Conservation (phyloP, 2,888 invertebrate species). For the Trisateles emortualis region DNA sequence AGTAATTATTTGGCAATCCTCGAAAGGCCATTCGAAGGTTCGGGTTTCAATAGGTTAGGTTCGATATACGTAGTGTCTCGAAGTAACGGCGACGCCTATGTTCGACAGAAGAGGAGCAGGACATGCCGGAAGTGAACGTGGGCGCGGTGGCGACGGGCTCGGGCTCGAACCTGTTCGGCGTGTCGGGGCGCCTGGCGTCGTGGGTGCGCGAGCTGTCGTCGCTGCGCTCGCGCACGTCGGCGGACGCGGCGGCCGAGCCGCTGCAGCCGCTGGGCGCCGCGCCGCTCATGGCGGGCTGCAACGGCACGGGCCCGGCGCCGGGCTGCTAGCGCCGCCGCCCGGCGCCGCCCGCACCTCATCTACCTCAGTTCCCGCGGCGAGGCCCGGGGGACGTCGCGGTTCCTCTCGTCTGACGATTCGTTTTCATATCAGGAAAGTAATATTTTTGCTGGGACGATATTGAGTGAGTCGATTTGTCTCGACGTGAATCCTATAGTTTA, state of each 20-base stretch:
- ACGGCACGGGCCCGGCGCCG: constrained; percentile 48
- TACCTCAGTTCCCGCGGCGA: constrained; percentile 9
- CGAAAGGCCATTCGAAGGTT: too few relatives aligned
- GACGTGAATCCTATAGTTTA: constrained; percentile 83
- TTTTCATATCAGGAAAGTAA: constrained; percentile 74
- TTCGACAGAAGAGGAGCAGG: constrained; percentile 74
- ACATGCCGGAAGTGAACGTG: constrained; percentile 76
- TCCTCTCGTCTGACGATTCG: constrained; percentile 61
- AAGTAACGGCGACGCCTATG: too few relatives aligned
- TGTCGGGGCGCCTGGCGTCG: constrained; percentile 81
- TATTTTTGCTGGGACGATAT: constrained; percentile 70
- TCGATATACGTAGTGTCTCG: too few relatives aligned
- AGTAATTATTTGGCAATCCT: background rate
- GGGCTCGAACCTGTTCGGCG: constrained; percentile 83
- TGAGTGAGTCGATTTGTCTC: constrained; percentile 65
- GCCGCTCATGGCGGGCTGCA: constrained; percentile 63
- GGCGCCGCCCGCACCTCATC: constrained; percentile 23
- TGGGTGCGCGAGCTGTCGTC: constrained; percentile 84
- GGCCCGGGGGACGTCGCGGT: constrained; percentile 37
- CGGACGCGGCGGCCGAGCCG: constrained; percentile 73
- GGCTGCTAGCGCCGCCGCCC: constrained; percentile 35
- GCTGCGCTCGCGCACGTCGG: constrained; percentile 71
- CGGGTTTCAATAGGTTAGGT: too few relatives aligned
- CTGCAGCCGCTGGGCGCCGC: constrained; percentile 55
- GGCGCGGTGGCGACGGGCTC: constrained; percentile 82